Evolutionary conservation across 2,113 vertebrate species (phyloP).

Genomic region (Equus quagga): DNA sequence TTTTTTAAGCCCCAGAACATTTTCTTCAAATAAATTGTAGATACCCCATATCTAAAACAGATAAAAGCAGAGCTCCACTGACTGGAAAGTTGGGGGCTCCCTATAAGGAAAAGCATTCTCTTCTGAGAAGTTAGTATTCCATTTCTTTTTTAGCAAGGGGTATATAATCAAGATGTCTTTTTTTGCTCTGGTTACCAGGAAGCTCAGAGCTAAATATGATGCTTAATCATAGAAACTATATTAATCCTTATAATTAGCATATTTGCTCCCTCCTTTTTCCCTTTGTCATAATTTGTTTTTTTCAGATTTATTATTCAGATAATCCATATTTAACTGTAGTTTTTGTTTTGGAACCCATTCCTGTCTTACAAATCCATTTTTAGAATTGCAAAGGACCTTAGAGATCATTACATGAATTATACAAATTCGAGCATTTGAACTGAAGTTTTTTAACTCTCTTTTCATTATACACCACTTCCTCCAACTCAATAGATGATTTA

Average conservation of each 20-base stretch:
- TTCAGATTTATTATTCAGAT: background rate
- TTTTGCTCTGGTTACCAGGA: background rate
- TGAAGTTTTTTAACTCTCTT: background rate
- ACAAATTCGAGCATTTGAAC: background rate
- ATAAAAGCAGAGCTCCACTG: background rate
- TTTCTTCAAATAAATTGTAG: conserved; percentile 44
- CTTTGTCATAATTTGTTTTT: background rate
- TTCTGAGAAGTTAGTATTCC: background rate
- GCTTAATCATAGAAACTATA: background rate
- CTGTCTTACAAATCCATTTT: background rate
- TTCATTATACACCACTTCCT: background rate
- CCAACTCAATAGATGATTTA: too few species aligned
- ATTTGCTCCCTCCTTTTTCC: background rate
- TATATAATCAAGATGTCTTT: background rate
- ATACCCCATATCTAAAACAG: background rate
- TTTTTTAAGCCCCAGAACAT: background rate
- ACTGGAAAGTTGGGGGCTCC: background rate
- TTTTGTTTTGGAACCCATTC: background rate
- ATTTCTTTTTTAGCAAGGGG: background rate
- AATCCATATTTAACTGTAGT: background rate
- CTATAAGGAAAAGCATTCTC: background rate
- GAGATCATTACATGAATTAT: background rate
- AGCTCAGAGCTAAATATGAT: background rate
- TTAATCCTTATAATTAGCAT: background rate
- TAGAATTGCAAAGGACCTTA: background rate